Percentiles rank a stretch among this genome's conserved stretches.
phyloP scores from a whole-genome alignment of 1,140 invertebrate genomes.

The Drosophila mayri region DNA sequence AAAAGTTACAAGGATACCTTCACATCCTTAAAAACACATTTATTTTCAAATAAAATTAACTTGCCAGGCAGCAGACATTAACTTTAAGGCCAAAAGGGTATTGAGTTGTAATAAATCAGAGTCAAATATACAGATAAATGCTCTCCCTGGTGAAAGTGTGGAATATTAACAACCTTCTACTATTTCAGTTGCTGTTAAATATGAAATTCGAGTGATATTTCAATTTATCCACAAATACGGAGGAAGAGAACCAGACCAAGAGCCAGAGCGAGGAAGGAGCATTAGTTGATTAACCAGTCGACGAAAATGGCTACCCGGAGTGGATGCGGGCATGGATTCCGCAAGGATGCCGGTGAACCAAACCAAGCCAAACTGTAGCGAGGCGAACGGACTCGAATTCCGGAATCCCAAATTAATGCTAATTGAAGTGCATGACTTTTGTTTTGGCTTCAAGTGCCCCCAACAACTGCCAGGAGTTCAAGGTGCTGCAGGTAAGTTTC shows the following conservation, averaged over 20 bases:
- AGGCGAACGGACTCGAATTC: not conserved
- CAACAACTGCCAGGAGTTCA: not conserved
- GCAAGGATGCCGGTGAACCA: slow-evolving; percentile 10
- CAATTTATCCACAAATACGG: slow-evolving; percentile 1
- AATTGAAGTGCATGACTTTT: slow-evolving; percentile 37
- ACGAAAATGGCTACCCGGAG: not conserved
- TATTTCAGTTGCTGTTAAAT: not conserved
- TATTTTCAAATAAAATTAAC: not conserved
- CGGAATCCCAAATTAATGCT: slow-evolving; percentile 33
- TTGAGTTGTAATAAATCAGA: slow-evolving; percentile 3
- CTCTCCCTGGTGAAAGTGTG: slow-evolving; percentile 1
- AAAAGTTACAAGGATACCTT: not conserved
- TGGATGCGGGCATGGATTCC: not conserved
- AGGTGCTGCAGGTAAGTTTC: not conserved
- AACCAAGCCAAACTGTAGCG: not conserved
- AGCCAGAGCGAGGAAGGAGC: not conserved
- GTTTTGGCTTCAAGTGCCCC: slow-evolving; percentile 12
- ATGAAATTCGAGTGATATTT: slow-evolving; percentile 16
- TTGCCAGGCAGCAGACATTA: not conserved
- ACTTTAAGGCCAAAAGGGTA: not conserved
- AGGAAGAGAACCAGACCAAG: not conserved
- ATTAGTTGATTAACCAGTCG: slow-evolving; percentile 28
- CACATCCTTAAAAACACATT: not conserved
- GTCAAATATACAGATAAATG: not conserved
- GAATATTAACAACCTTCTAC: not conserved